Conservation (phyloP, 2,888 invertebrate species). For the Nemotelus nigrinus region DNA sequence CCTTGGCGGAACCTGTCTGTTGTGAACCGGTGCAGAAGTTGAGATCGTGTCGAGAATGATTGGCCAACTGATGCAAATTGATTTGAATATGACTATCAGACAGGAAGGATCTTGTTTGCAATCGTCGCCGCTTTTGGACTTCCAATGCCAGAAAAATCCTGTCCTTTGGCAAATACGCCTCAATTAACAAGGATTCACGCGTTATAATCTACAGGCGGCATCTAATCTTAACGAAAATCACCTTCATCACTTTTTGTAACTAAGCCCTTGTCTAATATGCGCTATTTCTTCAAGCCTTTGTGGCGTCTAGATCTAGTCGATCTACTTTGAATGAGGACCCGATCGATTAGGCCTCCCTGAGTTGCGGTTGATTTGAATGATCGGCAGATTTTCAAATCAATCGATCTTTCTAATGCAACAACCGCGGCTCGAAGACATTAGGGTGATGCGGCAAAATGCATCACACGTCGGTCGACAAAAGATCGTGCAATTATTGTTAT, state of each 20-base stretch:
- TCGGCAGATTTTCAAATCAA: constrained; percentile 31
- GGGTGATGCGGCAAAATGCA: background rate
- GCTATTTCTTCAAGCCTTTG: background rate
- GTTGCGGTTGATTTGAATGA: constrained; percentile 16
- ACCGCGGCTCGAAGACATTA: constrained; percentile 1
- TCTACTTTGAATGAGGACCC: constrained; percentile 24
- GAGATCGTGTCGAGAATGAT: too few species aligned
- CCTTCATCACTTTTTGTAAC: constrained; percentile 35
- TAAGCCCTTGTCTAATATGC: constrained; percentile 22
- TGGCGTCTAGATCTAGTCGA: constrained; percentile 5
- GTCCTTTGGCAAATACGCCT: background rate
- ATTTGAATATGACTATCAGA: too few species aligned
- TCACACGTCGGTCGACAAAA: constrained; percentile 19
- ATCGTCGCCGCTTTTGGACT: background rate
- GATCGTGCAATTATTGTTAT: constrained; percentile 28
- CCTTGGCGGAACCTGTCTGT: too few species aligned
- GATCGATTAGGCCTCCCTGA: background rate
- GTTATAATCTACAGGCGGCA: background rate
- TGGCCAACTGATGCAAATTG: too few species aligned
- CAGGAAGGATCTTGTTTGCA: too few species aligned
- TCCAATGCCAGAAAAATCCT: background rate
- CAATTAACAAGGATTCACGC: background rate
- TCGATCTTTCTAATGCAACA: constrained; percentile 18
- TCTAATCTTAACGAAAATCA: constrained; percentile 8
- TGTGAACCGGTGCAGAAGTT: too few species aligned